Conservation (phyloP, 2,113 vertebrate genomes). For the Girardinichthys multiradiatus region DNA sequence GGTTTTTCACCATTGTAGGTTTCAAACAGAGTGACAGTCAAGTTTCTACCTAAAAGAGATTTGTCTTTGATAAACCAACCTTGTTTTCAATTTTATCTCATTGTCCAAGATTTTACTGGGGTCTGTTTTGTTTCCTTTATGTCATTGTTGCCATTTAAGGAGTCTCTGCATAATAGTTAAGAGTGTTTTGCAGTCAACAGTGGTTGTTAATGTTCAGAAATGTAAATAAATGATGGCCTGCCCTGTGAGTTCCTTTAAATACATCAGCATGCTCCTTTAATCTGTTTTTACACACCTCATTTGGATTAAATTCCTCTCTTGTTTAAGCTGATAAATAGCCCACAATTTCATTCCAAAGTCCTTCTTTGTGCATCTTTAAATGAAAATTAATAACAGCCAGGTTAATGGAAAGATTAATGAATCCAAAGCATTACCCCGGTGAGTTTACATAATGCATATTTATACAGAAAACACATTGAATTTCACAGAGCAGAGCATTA, state of each 20-base stretch:
- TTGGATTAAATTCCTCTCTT: slow-evolving; percentile 32
- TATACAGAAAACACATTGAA: slow-evolving; percentile 60
- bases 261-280: slow-evolving; percentile 13
- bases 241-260: neutral
- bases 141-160: neutral
- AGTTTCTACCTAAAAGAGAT: neutral
- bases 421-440: slow-evolving; percentile 10
- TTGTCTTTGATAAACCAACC: neutral
- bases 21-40: too few species aligned
- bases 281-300: slow-evolving; percentile 7
- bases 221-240: neutral
- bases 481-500: slow-evolving; percentile 11
- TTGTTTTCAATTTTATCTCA: neutral
- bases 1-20: too few species aligned
- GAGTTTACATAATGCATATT: slow-evolving; percentile 60
- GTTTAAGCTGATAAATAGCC: slow-evolving; percentile 53
- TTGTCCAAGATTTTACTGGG: neutral
- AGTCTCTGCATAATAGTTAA: neutral
- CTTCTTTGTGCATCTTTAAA: slow-evolving; percentile 55
- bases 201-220: neutral
- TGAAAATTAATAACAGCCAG: slow-evolving; percentile 62
- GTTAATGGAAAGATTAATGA: slow-evolving; percentile 70
- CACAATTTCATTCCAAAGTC: slow-evolving; percentile 25
- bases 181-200: neutral
- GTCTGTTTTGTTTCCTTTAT: neutral